These are phyloP conservation scores for Prenolepis imparis DNA, from an alignment of 2,888 invertebrate genomes.

Conservation along the genomic window DNA sequence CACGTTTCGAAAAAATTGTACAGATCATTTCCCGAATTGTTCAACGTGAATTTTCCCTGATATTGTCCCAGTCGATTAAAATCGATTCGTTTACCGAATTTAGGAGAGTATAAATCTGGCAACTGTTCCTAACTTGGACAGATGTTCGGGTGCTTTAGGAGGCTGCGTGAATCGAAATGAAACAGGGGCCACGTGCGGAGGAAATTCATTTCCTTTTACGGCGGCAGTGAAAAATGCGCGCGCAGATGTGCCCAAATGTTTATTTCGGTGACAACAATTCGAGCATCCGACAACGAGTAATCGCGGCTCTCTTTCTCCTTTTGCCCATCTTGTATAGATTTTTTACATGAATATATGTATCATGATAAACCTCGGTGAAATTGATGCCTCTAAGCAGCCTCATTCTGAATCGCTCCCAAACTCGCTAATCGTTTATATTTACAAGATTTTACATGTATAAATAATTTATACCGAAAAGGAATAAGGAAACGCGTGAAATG, in stretches of 20 bases:
- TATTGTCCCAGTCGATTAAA: background rate
- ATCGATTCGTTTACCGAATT: slow-evolving; percentile 49
- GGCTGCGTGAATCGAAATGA: slow-evolving; percentile 72
- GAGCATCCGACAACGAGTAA: slow-evolving; percentile 30
- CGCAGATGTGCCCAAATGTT: slow-evolving; percentile 76
- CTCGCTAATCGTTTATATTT: no score
- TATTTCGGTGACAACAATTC: slow-evolving; percentile 70
- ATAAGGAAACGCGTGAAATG: background rate
- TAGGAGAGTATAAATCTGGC: slow-evolving; percentile 56
- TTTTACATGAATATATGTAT: background rate
- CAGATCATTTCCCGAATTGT: background rate
- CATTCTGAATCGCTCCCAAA: background rate
- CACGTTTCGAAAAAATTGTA: background rate
- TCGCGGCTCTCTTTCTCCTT: slow-evolving; percentile 3
- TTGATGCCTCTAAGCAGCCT: background rate
- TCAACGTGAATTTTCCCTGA: background rate
- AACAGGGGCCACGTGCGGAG: slow-evolving; percentile 85
- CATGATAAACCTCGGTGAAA: slow-evolving; percentile 1
- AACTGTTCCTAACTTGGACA: slow-evolving; percentile 74
- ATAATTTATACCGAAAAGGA: background rate
- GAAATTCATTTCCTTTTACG: slow-evolving; percentile 85
- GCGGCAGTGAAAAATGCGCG: slow-evolving; percentile 73
- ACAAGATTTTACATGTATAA: no score
- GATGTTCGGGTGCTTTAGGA: slow-evolving; percentile 74
- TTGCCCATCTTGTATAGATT: background rate